Conservation (phyloP, 2,888 invertebrate species). For the Leuctra nigra region DNA sequence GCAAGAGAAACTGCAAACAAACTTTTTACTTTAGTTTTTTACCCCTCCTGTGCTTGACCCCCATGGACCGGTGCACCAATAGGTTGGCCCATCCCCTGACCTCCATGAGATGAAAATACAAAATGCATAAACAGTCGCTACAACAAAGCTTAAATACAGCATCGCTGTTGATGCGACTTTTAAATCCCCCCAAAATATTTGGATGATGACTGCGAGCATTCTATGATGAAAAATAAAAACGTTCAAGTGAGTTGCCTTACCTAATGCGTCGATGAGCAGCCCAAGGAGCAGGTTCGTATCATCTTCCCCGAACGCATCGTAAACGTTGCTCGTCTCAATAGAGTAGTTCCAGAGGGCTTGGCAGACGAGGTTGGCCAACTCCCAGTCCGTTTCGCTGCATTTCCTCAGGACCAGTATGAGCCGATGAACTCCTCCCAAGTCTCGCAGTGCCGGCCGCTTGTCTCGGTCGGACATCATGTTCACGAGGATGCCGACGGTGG, state of each 20-base stretch:
- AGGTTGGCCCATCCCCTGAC: no score
- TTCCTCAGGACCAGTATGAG: conserved; percentile 2
- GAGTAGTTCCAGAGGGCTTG: conserved; percentile 67
- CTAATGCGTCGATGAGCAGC: conserved; percentile 48
- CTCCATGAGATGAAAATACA: no score
- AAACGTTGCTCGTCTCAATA: conserved; percentile 46
- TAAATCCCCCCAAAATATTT: no score
- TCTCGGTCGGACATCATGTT: conserved; percentile 62
- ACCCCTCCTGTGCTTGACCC: no score
- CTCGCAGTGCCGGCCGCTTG: conserved; percentile 47
- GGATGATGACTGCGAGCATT: no score
- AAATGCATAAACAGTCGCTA: no score
- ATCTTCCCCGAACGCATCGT: conserved; percentile 43
- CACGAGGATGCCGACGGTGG: conserved; percentile 75
- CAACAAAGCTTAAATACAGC: no score
- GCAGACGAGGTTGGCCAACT: conserved; percentile 64
- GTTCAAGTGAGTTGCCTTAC: conserved; percentile 38
- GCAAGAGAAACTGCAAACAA: no score
- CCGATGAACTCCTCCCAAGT: conserved; percentile 44
- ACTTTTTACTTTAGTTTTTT: no score
- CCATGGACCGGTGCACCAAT: no score
- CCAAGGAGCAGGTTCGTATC: conserved; percentile 49
- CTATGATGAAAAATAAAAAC: neutral
- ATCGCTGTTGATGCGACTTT: no score
- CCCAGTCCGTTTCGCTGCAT: conserved; percentile 53